phyloP scores from a whole-genome alignment of 2,888 invertebrate species.

The Tetragonisca angustula region DNA sequence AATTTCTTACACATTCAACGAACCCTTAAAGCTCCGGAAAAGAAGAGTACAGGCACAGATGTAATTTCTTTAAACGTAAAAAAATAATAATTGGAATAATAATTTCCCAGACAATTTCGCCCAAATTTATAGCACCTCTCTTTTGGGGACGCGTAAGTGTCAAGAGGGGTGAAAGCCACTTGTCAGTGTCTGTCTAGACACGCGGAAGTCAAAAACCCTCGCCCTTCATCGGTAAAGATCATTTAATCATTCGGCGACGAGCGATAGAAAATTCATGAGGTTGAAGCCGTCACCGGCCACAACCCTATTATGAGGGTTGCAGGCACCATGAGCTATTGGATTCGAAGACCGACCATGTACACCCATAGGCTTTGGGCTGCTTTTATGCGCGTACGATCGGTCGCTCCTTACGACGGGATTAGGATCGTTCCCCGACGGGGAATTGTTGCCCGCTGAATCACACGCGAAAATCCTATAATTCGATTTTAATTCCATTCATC shows the following conservation, averaged over 20 bases:
- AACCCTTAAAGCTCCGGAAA: not conserved
- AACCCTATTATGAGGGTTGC: constrained; percentile 68
- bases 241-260: constrained; percentile 77
- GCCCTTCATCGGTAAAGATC: constrained; percentile 68
- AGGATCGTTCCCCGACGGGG: constrained; percentile 54
- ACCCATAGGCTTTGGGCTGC: constrained; percentile 44
- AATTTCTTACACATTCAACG: not conserved
- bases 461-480: constrained; percentile 77
- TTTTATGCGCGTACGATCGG: constrained; percentile 66
- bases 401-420: constrained; percentile 68
- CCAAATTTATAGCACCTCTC: not conserved
- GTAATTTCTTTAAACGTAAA: not conserved
- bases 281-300: constrained; percentile 59
- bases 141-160: constrained; percentile 15
- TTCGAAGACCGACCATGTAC: constrained; percentile 58
- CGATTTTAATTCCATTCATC: constrained; percentile 81
- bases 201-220: constrained; percentile 73
- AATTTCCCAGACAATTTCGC: not conserved
- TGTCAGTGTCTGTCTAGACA: constrained; percentile 62
- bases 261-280: constrained; percentile 81
- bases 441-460: constrained; percentile 76
- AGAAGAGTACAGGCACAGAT: not conserved
- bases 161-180: constrained; percentile 59
- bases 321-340: constrained; percentile 49
- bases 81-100: not conserved